These are phyloP conservation scores for Amblyjoppa proteus DNA, from an alignment of 2,888 invertebrate species.

Conservation along the genomic window DNA sequence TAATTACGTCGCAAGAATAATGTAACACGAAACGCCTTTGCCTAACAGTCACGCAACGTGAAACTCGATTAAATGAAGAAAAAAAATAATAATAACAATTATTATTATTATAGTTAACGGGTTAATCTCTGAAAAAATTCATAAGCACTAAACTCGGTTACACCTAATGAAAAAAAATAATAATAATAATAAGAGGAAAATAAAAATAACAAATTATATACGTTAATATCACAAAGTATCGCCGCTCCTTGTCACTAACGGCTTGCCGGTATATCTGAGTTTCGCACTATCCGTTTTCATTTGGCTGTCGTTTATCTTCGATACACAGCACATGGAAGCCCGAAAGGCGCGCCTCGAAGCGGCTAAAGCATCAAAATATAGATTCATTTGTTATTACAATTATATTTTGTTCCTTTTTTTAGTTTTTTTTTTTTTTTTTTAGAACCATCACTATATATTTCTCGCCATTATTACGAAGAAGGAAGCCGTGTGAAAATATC, in stretches of 20 bases:
- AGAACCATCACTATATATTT: slow-evolving; percentile 20
- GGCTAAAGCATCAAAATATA: slow-evolving; percentile 68
- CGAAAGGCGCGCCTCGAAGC: slow-evolving; percentile 61
- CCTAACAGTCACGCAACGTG: not conserved
- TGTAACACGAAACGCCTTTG: slow-evolving; percentile 5
- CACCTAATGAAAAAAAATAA: slow-evolving; percentile 29
- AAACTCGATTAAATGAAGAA: slow-evolving; percentile 23
- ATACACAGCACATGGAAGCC: slow-evolving; percentile 68
- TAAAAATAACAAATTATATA: slow-evolving; percentile 74
- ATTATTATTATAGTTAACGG: slow-evolving; percentile 36
- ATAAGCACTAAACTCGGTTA: slow-evolving; percentile 46
- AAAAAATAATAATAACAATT: not conserved
- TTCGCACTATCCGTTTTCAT: slow-evolving; percentile 47
- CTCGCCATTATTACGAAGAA: slow-evolving; percentile 36
- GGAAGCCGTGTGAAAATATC: slow-evolving; percentile 70
- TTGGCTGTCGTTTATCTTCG: slow-evolving; percentile 23
- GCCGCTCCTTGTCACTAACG: slow-evolving; percentile 68
- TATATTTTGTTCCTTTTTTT: slow-evolving; percentile 34
- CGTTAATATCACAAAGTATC: slow-evolving; percentile 82
- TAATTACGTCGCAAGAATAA: slow-evolving; percentile 22
- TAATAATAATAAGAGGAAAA: slow-evolving; percentile 32
- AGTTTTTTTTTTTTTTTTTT: slow-evolving; percentile 38
- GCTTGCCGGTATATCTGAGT: slow-evolving; percentile 60
- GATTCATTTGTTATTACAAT: slow-evolving; percentile 48
- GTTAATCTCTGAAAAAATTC: slow-evolving; percentile 47